These are phyloP conservation scores for Mus spicilegus DNA, from an alignment of 2,113 vertebrate species.

Conservation along the genomic window DNA sequence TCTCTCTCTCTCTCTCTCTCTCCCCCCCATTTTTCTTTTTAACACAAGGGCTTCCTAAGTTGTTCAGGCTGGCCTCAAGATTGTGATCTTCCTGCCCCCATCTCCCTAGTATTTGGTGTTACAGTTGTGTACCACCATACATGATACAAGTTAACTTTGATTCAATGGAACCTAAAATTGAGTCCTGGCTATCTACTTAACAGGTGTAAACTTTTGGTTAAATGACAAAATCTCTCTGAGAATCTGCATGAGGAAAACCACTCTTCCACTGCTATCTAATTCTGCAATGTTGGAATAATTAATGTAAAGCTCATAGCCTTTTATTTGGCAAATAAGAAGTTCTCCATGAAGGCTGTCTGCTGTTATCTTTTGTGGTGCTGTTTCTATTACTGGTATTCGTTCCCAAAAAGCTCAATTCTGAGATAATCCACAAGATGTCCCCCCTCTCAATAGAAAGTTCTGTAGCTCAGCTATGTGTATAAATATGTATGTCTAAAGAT, in stretches of 20 bases:
- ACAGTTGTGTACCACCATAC: neutral
- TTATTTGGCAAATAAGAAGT: neutral
- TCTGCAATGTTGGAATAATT: neutral
- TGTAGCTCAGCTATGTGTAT: neutral
- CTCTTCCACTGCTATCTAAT: neutral
- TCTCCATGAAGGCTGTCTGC: neutral
- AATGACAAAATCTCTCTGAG: constrained; percentile 35
- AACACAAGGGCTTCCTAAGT: neutral
- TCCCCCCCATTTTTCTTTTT: neutral
- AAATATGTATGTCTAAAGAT: constrained; percentile 62
- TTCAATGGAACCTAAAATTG: constrained; percentile 40
- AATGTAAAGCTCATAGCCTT: neutral
- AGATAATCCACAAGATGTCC: constrained; percentile 78
- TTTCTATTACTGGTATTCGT: neutral
- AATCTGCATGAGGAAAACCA: neutral
- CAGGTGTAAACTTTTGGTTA: constrained; percentile 44
- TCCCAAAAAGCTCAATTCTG: constrained; percentile 67
- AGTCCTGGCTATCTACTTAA: constrained; percentile 22
- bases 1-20: too few species aligned
- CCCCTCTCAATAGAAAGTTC: constrained; percentile 70
- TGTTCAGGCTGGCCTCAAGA: neutral
- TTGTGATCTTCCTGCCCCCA: neutral
- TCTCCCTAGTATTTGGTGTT: neutral
- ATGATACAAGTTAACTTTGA: neutral
- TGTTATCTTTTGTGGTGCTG: neutral